Percentiles rank a stretch among this genome's conserved stretches.
phyloP scores from a whole-genome alignment of 1,140 invertebrate species.

The Aphelinus atriplicis region DNA sequence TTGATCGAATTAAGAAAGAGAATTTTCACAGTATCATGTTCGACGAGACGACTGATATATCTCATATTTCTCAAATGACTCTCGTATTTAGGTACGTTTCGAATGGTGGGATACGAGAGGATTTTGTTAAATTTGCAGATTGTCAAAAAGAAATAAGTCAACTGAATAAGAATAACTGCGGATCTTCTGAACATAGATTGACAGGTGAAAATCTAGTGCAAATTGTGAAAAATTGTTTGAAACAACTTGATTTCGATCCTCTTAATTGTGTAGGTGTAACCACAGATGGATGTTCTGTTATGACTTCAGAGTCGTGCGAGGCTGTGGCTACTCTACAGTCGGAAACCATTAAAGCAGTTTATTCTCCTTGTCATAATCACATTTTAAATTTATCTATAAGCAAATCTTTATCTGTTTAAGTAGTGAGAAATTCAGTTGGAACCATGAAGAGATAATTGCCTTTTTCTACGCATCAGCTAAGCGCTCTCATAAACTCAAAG shows the following conservation, averaged over 20 bases:
- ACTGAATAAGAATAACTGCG: neutral
- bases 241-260: constrained; percentile 43
- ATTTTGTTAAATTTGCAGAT: constrained; percentile 21
- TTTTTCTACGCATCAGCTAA: constrained; percentile 49
- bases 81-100: constrained; percentile 45
- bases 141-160: neutral
- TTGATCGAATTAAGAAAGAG: constrained; percentile 40
- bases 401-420: constrained; percentile 37
- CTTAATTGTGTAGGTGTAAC: constrained; percentile 47
- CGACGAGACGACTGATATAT: constrained; percentile 52
- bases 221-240: constrained; percentile 39
- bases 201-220: constrained; percentile 40
- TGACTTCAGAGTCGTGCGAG: constrained; percentile 45
- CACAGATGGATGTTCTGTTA: constrained; percentile 48
- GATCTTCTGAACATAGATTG: constrained; percentile 37
- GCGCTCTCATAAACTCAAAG: constrained; percentile 15
- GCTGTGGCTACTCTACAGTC: constrained; percentile 40
- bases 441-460: constrained; percentile 44
- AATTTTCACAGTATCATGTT: constrained; percentile 47
- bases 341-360: constrained; percentile 41
- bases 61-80: constrained; percentile 47
- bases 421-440: constrained; percentile 43
- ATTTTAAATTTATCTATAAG: constrained; percentile 45
- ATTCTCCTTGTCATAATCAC: constrained; percentile 47
- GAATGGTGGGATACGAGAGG: constrained; percentile 35